These are phyloP conservation scores for Bombus turneri DNA, from an alignment of 1,140 invertebrate genomes.

Conservation along the genomic window DNA sequence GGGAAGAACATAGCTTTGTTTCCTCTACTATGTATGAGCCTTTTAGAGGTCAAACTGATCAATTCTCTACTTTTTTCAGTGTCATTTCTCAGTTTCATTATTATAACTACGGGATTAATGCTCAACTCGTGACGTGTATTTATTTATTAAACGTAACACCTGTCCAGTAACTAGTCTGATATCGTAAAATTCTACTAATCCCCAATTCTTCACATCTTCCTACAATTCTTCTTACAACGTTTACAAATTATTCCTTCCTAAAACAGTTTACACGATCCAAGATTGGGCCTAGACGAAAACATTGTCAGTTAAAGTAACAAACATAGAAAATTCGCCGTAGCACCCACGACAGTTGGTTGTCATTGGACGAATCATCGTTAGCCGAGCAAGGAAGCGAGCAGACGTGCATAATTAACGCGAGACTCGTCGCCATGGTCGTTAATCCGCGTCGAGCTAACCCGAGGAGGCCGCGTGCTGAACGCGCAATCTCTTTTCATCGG, in stretches of 20 bases:
- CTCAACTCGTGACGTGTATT: too few species aligned
- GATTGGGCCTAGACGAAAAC: constrained; percentile 4
- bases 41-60: too few species aligned
- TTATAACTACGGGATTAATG: too few species aligned
- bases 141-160: too few species aligned
- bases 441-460: constrained; percentile 6
- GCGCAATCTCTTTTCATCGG: constrained; percentile 41
- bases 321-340: constrained; percentile 9
- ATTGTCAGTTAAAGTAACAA: background rate
- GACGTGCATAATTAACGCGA: constrained; percentile 44
- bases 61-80: too few species aligned
- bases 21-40: background rate
- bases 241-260: too few species aligned
- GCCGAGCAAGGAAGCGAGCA: constrained; percentile 3
- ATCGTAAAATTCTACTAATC: too few species aligned
- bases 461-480: constrained; percentile 28
- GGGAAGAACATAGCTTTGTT: background rate
- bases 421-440: constrained; percentile 27
- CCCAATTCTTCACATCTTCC: too few species aligned
- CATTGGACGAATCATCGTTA: constrained; percentile 18
- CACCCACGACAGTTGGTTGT: background rate
- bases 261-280: background rate
- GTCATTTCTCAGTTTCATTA: too few species aligned
- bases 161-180: too few species aligned
- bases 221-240: too few species aligned